phyloP scores from a whole-genome alignment of 1,140 invertebrate species.

The Hormaphis cornu region DNA sequence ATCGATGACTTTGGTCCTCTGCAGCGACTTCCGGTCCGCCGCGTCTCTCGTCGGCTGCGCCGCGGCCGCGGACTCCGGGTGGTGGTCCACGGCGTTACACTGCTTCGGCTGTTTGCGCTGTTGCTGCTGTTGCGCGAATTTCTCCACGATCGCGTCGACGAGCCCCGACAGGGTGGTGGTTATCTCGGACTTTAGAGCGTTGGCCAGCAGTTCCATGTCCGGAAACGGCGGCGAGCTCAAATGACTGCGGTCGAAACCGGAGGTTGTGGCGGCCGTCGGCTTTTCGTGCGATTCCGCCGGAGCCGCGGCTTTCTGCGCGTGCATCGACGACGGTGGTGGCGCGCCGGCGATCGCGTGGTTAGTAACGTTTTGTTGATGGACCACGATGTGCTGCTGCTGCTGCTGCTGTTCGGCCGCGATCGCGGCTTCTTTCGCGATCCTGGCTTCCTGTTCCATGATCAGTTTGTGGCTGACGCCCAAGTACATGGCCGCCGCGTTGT shows the following conservation, averaged over 20 bases:
- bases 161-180: conserved; percentile 69
- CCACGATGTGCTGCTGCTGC: conserved; percentile 45
- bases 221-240: conserved; percentile 49
- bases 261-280: background rate
- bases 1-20: conserved; percentile 65
- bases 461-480: conserved; percentile 60
- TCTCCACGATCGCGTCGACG: conserved; percentile 78
- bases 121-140: conserved; percentile 70
- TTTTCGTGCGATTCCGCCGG: background rate
- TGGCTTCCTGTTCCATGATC: conserved; percentile 63
- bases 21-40: conserved; percentile 72
- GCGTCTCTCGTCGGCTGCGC: conserved; percentile 74
- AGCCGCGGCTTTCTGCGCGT: background rate
- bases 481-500: conserved; percentile 64
- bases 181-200: conserved; percentile 81
- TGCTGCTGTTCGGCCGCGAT: conserved; percentile 45
- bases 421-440: conserved; percentile 57
- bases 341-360: background rate
- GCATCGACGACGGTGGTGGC: background rate
- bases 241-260: background rate
- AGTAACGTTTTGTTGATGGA: conserved; percentile 30
- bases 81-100: no score
- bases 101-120: conserved; percentile 65
- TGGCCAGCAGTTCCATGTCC: conserved; percentile 76
- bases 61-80: conserved; percentile 59